phyloP scores from a whole-genome alignment of 2,888 invertebrate genomes.

The Anorthoa munda region DNA sequence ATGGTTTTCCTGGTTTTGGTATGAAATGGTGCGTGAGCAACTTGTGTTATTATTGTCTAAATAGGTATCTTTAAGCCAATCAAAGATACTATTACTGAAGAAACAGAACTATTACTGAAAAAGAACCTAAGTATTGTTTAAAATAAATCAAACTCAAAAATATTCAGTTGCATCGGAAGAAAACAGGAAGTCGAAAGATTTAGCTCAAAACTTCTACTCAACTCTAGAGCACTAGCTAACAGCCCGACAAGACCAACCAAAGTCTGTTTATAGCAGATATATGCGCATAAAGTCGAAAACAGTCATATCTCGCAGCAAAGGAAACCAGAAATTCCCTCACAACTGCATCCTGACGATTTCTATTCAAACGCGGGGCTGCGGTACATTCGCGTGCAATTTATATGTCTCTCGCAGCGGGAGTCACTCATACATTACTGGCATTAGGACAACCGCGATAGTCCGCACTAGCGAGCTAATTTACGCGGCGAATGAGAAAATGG shows the following conservation, averaged over 20 bases:
- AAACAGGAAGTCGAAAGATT: constrained; percentile 37
- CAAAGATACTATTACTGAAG: not conserved
- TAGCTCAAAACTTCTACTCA: constrained; percentile 48
- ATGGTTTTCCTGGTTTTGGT: not conserved
- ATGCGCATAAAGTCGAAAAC: constrained; percentile 63
- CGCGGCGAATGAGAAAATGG: constrained; percentile 55
- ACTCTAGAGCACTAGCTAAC: constrained; percentile 16
- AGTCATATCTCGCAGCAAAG: constrained; percentile 61
- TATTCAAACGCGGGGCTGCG: constrained; percentile 66
- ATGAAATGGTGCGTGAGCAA: not conserved
- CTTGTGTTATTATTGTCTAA: not conserved
- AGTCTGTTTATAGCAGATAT: constrained; percentile 61
- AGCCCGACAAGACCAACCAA: constrained; percentile 27
- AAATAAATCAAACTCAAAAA: constrained; percentile 2
- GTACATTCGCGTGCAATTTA: constrained; percentile 79
- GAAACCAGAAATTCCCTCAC: constrained; percentile 60
- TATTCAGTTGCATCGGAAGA: constrained; percentile 9
- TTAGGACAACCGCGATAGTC: constrained; percentile 75
- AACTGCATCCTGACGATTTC: constrained; percentile 70
- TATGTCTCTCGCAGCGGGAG: constrained; percentile 84
- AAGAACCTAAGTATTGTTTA: too few relatives aligned
- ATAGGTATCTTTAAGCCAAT: not conserved
- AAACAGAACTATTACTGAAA: not conserved
- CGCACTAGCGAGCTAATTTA: constrained; percentile 59
- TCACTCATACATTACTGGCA: constrained; percentile 73